Evolutionary conservation across 2,113 vertebrate species (phyloP), one percentile per base, ranked within the genome.

Genomic region (Cercocebus atys): DNA sequence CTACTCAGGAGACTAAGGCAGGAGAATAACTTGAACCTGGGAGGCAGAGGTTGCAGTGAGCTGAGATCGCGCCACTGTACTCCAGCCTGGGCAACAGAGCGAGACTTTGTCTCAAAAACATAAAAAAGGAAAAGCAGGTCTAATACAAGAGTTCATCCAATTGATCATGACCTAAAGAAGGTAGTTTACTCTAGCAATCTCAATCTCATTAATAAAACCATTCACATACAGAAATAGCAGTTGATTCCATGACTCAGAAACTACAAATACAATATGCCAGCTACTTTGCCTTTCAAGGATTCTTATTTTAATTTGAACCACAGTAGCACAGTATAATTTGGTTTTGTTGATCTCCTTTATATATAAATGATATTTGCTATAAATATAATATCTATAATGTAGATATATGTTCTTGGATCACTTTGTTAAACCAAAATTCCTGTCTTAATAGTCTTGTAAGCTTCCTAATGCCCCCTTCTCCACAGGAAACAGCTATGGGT

Each of bases 201-300:
- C 17, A 32, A 0, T 50, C 30, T 40, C 32, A 5, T 2, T 12
- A 8, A 25, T 38, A 35, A 76, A 68, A 66, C 5, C 38, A 57
- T 6, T 30, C 22, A 22, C 27, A 16, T 2, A 9, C 2, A 3
- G 5, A 13, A 6, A 45, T 0, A 9, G 38, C 0, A 11, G 8
- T 10, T 35, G 6, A 8, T 3, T 45, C 1, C 20, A 72, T 43
- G 14, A 16, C 0, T 61, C 17, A 83, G 38, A 64, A 22, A 47
- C 0, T 16, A 30, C 10, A 38, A 10, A 47, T 25, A 12, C 18
- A 23, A 6, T 22, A 23, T 38, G 52, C 47, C 35, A 32, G 8
- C 10, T 38, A 17, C 3, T 3, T 25, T 8, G 9, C 25, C 3
- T 40, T 88, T 5, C 50, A 20, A 47, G 12, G 8, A 13, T 45